Percentiles rank a stretch among this genome's conserved stretches.
Conservation (phyloP, 2,888 invertebrate genomes). For the Pterobdella sp. region DNA sequence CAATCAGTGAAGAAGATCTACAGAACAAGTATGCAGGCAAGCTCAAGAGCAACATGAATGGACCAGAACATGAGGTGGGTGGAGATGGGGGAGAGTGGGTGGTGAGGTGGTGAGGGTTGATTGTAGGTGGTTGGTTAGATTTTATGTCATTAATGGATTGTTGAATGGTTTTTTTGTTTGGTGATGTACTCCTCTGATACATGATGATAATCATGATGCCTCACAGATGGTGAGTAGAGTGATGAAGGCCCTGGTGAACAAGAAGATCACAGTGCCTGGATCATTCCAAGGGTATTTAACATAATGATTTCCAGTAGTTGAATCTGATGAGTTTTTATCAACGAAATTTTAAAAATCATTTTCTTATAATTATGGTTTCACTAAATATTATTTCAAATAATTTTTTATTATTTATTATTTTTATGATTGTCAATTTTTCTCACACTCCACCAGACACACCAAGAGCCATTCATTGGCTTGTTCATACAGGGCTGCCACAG, state of each 20-base stretch:
- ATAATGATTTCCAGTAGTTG: too few relatives aligned
- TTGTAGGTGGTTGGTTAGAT: too few relatives aligned
- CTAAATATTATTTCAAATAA: background rate
- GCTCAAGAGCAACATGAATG: constrained; percentile 77
- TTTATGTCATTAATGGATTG: too few relatives aligned
- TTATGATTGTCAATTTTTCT: constrained; percentile 45
- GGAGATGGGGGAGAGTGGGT: background rate
- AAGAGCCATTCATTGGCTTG: constrained; percentile 84
- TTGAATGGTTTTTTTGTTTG: background rate
- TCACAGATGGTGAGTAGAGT: constrained; percentile 66
- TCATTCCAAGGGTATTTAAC: constrained; percentile 72
- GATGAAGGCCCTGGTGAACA: constrained; percentile 87
- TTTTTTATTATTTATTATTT: background rate
- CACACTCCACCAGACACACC: constrained; percentile 58
- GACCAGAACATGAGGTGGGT: constrained; percentile 83
- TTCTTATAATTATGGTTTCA: background rate
- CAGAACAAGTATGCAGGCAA: constrained; percentile 87
- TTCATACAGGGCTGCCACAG: constrained; percentile 94
- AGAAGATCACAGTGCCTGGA: constrained; percentile 89
- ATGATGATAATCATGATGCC: background rate
- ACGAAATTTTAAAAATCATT: background rate
- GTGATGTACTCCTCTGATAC: background rate
- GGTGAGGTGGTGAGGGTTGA: too few relatives aligned
- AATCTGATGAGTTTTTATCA: background rate
- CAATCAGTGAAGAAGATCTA: constrained; percentile 79